Base-by-base conservation (phyloP, 2,113 vertebrate species). In the Cricetomys ansorgei region DNA sequence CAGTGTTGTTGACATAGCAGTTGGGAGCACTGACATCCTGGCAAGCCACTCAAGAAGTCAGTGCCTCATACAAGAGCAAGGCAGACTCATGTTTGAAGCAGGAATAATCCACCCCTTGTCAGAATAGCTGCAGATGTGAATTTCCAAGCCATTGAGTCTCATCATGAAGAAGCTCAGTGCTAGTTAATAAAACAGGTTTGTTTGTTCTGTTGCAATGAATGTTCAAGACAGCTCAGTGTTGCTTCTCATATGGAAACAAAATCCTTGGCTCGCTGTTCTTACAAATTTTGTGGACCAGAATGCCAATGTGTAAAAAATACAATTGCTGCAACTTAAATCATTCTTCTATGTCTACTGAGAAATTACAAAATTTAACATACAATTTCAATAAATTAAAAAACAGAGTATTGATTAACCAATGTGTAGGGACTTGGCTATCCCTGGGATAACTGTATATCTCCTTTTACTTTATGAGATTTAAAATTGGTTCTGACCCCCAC, bases 381-480 rank as follows among this genome's bases (percentile, higher is more conserved):
- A 53, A 15, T 85, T 65, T 76, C 29, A 87, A 34, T 15, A 37
- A 69, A n/a, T n/a, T 65, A 86, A 29, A 53, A 34, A 89, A 53
- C 65, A 65, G 3, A 43, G 31, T 72, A 23, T 72, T 65, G 80
- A 45, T 67, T 67, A 77, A 45, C n/a, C 2, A 88, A 15, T 92
- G 12, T 45, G 0, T 90, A 43, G 23, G 67, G 37, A 84, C 72
- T 88, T 59, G 70, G 70, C 77, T 48, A 13, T 86, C 48, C 65
- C 94, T 72, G 23, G 29, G 1, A 76, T 80, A 91, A 77, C 27
- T 45, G 40, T 84, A 77, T 43, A 48, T 72, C 59, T 89, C 2
- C 15, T 73, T 96, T 76, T 70, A 90, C 29, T 48, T 67, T 31
- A n/a, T 48, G 12, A 96, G 37, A 73, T 55, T 92, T 94, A 67